Percentiles rank a stretch among this genome's conserved stretches.
Conservation (phyloP, 2,888 invertebrate genomes). For the Tyria jacobaeae region DNA sequence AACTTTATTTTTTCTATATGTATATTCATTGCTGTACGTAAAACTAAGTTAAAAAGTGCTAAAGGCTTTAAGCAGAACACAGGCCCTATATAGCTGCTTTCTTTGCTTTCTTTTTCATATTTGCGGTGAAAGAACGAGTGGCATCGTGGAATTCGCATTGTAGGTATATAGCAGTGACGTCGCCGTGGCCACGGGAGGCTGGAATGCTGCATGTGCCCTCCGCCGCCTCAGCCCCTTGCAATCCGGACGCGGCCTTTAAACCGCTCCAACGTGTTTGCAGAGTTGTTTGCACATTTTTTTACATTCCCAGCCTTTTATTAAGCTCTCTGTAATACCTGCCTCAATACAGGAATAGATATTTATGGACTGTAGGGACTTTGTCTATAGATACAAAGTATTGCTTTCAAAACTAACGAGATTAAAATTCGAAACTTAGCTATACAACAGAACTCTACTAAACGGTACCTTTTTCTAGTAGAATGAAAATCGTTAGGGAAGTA, state of each 20-base stretch:
- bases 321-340: constrained; percentile 67
- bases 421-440: background rate
- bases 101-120: constrained; percentile 57
- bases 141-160: constrained; percentile 67
- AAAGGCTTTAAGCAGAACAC: constrained; percentile 37
- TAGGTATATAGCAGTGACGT: constrained; percentile 72
- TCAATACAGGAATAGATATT: constrained; percentile 45
- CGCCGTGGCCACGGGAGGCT: constrained; percentile 73
- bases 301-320: constrained; percentile 83
- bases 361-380: constrained; percentile 14
- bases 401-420: background rate
- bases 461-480: background rate
- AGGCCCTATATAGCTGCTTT: constrained; percentile 56
- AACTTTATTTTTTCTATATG: constrained; percentile 39
- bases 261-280: constrained; percentile 85
- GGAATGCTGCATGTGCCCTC: constrained; percentile 79
- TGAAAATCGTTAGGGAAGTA: background rate
- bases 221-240: constrained; percentile 78
- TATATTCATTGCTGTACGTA: constrained; percentile 12
- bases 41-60: constrained; percentile 15
- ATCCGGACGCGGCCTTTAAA: constrained; percentile 86
- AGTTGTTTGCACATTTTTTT: constrained; percentile 86
- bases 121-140: constrained; percentile 60
- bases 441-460: background rate
- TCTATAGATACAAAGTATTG: background rate